A percentile compares a stretch with the other conserved stretches of the same genome.
Conservation (phyloP, 2,888 invertebrate genomes). For the Conchocele bisecta region DNA sequence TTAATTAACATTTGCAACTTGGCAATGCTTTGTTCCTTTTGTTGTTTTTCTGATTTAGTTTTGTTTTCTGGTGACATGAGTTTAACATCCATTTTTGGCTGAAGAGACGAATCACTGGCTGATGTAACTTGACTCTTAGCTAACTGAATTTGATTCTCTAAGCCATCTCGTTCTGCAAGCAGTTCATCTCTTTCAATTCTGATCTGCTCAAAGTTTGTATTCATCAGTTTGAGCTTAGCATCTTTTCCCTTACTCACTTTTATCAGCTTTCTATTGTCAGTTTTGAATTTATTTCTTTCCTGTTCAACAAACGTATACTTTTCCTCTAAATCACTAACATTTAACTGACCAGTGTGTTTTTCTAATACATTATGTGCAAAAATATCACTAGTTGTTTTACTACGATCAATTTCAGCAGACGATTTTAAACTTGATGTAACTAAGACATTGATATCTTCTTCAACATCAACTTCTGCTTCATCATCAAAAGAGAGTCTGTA, state of each 20-base stretch:
- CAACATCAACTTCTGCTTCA: no score
- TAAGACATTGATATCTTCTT: no score
- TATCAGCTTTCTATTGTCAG: slow-evolving; percentile 52
- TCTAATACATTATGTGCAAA: no score
- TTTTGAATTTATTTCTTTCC: slow-evolving; percentile 52
- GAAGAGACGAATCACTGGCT: slow-evolving; percentile 17
- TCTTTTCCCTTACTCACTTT: slow-evolving; percentile 56
- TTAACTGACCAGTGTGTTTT: not conserved
- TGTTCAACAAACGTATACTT: slow-evolving; percentile 25
- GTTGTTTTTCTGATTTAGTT: slow-evolving; percentile 24
- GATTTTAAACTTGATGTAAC: no score
- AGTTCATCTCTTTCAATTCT: slow-evolving; percentile 42
- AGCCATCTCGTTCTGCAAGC: slow-evolving; percentile 42
- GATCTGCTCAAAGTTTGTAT: slow-evolving; percentile 50
- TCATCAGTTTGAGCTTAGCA: slow-evolving; percentile 50
- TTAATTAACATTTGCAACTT: slow-evolving; percentile 40
- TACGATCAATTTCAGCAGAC: not conserved
- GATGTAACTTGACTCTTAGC: slow-evolving; percentile 29
- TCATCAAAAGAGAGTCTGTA: no score
- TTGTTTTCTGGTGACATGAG: slow-evolving; percentile 29
- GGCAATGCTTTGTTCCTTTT: slow-evolving; percentile 25
- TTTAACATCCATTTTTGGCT: slow-evolving; percentile 1
- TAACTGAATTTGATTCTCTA: slow-evolving; percentile 52
- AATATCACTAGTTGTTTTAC: no score
- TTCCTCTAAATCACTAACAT: slow-evolving; percentile 17